Evolutionary conservation across 2,113 vertebrate genomes (phyloP), one percentile per base, ranked within the genome.

Genomic region (Catharus fuscescens): DNA sequence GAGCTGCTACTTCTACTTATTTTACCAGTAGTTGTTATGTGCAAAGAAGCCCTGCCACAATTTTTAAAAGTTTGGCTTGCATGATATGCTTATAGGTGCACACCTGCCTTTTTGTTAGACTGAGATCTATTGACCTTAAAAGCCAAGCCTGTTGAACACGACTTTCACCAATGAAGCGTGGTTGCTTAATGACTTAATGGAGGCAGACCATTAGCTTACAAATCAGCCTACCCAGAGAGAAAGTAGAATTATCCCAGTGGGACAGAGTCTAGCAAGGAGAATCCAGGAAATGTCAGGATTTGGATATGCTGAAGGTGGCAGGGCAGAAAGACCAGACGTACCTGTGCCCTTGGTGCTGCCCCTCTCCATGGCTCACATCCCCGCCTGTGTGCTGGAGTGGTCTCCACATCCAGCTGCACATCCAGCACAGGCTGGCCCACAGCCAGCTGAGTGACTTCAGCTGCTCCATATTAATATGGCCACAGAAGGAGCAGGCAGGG

Each of bases 391-490:
- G 88, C 70, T 16, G 40, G n/a, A 93, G 77, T 70, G 87, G 83
- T 91, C 94, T 69, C n/a, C 70, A 71, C 93, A 93, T 86, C 88
- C 72, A 94, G 96, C 92, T 89, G 97, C 93, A 94, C 38, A 94
- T 52, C 62, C 53, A 93, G 94, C 85, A 69, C 77, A 72, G 93
- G 86, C 90, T 98, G 98, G 98, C 98, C 95, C 44, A 14, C 80
- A 42, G 97, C 98, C 98, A 99, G 86, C 91, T 29, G 84, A 94
- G 97, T 98, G 98, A 98, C 98, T 98, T 98, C 97, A 97, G 85
- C 97, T 95, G 97, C 97, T 98, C 97, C 97, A 97, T 92, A 97
- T 97, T 98, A 97, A 98, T 96, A 92, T 42, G 92, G 98, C 97
- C 96, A 94, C 85, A 94, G 97, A 92, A 92, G 95, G 92, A 44